phyloP scores from a whole-genome alignment of 1,140 invertebrate species.

The Tribolium madens region DNA sequence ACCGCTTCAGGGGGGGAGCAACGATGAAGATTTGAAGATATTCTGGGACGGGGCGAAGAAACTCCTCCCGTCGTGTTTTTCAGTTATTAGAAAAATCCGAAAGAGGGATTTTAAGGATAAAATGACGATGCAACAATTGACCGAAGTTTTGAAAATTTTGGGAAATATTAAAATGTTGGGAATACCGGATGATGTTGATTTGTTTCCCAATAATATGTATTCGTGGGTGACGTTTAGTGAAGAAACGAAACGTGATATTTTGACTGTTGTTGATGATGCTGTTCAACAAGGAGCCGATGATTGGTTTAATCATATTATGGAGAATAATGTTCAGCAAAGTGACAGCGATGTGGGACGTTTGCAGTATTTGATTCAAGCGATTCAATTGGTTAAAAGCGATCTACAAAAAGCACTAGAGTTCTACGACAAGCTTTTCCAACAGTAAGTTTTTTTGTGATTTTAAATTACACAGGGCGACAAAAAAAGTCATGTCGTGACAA shows the following conservation, averaged over 20 bases:
- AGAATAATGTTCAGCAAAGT: constrained; percentile 72
- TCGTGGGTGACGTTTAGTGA: constrained; percentile 70
- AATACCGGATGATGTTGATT: constrained; percentile 71
- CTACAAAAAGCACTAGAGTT: constrained; percentile 83
- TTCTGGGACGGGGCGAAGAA: constrained; percentile 85
- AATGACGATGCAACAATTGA: constrained; percentile 74
- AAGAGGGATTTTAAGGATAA: constrained; percentile 78
- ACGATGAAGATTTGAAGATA: constrained; percentile 78
- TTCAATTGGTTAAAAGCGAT: constrained; percentile 85
- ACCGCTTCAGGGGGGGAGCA: constrained; percentile 74
- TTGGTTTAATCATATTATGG: constrained; percentile 81
- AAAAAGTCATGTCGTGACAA: no score
- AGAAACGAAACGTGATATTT: constrained; percentile 71
- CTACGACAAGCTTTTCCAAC: constrained; percentile 83
- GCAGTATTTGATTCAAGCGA: constrained; percentile 83
- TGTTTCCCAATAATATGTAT: constrained; percentile 78
- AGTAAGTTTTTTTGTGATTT: no score
- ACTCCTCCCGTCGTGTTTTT: constrained; percentile 80
- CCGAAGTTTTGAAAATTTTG: constrained; percentile 78
- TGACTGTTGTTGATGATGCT: constrained; percentile 74
- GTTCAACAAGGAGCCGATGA: constrained; percentile 79
- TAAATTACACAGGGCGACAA: no score
- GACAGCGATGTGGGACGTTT: constrained; percentile 74
- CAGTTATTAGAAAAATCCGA: constrained; percentile 78
- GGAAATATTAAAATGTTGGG: constrained; percentile 71